Conservation (phyloP, 2,888 invertebrate species). For the Drosophila quinaria region DNA sequence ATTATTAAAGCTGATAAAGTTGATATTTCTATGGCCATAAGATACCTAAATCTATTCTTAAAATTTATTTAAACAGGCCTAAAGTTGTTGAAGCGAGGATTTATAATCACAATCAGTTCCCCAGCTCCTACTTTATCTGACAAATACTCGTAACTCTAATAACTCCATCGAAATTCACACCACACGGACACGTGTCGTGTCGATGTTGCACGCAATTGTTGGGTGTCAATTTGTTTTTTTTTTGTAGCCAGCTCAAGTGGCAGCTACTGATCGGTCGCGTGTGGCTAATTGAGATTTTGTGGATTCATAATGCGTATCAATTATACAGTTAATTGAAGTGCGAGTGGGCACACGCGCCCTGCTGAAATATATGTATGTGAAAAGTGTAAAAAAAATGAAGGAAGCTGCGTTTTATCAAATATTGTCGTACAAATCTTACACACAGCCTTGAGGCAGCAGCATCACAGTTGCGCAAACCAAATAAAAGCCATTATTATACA, state of each 20-base stretch:
- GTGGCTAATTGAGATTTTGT: slow-evolving; percentile 60
- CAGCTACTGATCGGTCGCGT: slow-evolving; percentile 56
- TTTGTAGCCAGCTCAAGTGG: slow-evolving; percentile 53
- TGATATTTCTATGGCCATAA: background rate
- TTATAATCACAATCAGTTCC: background rate
- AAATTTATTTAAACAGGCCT: background rate
- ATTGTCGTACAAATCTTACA: slow-evolving; percentile 24
- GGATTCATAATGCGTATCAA: slow-evolving; percentile 67
- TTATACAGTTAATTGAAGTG: slow-evolving; percentile 70
- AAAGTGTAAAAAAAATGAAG: slow-evolving; percentile 28
- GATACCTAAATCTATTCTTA: background rate
- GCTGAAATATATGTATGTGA: slow-evolving; percentile 8
- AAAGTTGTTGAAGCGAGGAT: background rate
- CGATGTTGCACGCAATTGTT: slow-evolving; percentile 20
- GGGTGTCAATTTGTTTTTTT: slow-evolving; percentile 29
- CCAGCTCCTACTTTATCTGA: background rate
- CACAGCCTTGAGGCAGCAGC: slow-evolving; percentile 22
- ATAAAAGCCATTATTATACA: slow-evolving; percentile 25
- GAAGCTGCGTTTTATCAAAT: slow-evolving; percentile 29
- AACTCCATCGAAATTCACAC: slow-evolving; percentile 52
- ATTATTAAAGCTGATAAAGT: background rate
- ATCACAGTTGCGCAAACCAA: slow-evolving; percentile 26
- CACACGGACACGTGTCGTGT: slow-evolving; percentile 55
- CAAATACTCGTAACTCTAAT: background rate
- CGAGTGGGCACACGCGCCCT: slow-evolving; percentile 20